These are phyloP conservation scores for Pelodytes ibericus DNA, from an alignment of 2,797 vertebrate genomes.

Conservation along the genomic window DNA sequence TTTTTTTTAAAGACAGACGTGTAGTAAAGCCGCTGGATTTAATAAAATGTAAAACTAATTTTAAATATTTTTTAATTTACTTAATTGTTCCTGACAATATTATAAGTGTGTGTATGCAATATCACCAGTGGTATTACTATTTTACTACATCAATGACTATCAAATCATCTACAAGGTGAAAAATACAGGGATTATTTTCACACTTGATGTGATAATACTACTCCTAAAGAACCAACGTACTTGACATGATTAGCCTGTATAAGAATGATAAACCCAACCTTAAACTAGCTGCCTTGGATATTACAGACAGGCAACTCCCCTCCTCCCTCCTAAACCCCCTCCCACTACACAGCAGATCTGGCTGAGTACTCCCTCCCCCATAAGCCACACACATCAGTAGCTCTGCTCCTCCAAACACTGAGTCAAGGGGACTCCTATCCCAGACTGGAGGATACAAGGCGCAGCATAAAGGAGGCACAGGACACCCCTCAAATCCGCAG, in stretches of 20 bases:
- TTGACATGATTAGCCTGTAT: too few relatives aligned
- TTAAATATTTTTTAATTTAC: too few relatives aligned
- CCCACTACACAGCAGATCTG: slow-evolving; percentile 21
- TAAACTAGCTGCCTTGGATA: slow-evolving; percentile 8
- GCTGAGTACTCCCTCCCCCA: slow-evolving; percentile 41
- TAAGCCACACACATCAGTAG: slow-evolving; percentile 42
- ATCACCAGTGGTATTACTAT: too few relatives aligned
- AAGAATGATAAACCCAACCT: neutral
- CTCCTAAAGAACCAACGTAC: too few relatives aligned
- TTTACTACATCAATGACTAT: too few relatives aligned
- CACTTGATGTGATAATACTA: neutral
- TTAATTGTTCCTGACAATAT: too few relatives aligned
- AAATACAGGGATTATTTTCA: too few relatives aligned
- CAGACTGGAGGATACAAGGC: slow-evolving; percentile 11
- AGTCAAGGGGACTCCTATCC: neutral
- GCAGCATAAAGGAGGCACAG: neutral
- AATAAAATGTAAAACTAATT: too few relatives aligned
- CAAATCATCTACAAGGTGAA: too few relatives aligned
- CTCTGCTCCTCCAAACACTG: slow-evolving; percentile 3
- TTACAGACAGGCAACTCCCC: slow-evolving; percentile 2
- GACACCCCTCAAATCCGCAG: neutral
- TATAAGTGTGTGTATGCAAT: too few relatives aligned
- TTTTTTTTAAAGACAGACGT: too few relatives aligned
- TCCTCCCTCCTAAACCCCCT: slow-evolving; percentile 28
- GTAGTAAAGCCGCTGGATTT: too few relatives aligned